Base-by-base conservation (phyloP, 2,113 vertebrate genomes). In the Thymallus thymallus region DNA sequence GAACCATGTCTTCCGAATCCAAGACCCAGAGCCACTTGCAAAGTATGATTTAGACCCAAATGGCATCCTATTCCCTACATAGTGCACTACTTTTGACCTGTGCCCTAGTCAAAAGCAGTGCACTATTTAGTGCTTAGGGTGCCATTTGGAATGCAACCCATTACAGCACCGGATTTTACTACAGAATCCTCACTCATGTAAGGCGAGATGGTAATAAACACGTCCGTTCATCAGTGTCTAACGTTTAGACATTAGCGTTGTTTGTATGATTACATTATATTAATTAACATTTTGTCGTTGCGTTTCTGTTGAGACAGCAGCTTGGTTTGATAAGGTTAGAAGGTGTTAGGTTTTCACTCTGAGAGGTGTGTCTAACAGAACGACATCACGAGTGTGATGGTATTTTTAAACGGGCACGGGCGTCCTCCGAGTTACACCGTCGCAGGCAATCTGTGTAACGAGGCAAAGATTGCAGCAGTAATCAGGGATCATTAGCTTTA, bases 401-500 rank as follows among this genome's bases (percentile, higher is more conserved):
- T 88, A 86, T 91, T 90, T 91, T 91, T 92, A 91, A 90, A 90
- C 86, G 87, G 9, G 35, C 35, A 2, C 74, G 79, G 69, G 83
- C 86, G 86, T 90, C 87, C 87, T 82, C 85, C 77, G 81, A 82
- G 82, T 91, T 91, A 84, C 88, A 85, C 88, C 83, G 88, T 88
- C 89, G 89, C 82, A 90, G 91, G 89, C 93, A 93, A 93, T 93
- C 91, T 93, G 91, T 90, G 88, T 93, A 94, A 94, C 93, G 93
- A 93, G 91, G 83, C 93, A 93, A 92, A 93, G 89, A 93, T 92
- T 93, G 93, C 91, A 85, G 90, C 88, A 89, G 91, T 93, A 93
- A 93, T 93, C 92, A 93, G 91, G 92, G 91, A 83, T 93, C 92
- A 93, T 94, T 93, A 93, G 89, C 87, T 92, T 93, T 92, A 93